A percentile compares a stretch with the other conserved stretches of the same genome.
These are phyloP conservation scores for Oscheius sp. DNA, from an alignment of 2,888 invertebrate genomes.

Conservation along the genomic window DNA sequence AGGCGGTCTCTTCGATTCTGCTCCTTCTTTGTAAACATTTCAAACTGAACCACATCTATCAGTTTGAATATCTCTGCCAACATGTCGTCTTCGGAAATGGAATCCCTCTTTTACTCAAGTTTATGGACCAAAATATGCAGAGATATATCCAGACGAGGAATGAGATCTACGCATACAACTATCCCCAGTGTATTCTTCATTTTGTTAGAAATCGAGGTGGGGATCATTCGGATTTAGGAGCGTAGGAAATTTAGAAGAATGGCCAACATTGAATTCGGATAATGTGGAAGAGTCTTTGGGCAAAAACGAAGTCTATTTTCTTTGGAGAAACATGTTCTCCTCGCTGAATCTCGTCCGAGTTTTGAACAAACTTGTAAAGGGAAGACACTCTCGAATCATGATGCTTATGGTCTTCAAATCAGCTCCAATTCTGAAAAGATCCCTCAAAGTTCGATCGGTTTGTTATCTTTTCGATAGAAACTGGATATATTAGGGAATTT, in stretches of 20 bases:
- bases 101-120: constrained; percentile 95
- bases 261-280: constrained; percentile 65
- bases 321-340: constrained; percentile 97
- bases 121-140: constrained; percentile 80
- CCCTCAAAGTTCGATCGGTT: constrained; percentile 80
- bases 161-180: constrained; percentile 71
- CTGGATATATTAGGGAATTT: constrained; percentile 74
- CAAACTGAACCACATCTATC: constrained; percentile 95
- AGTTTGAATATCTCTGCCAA: constrained; percentile 98
- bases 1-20: constrained; percentile 89
- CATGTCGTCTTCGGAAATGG: constrained; percentile 95
- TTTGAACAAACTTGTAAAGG: constrained; percentile 96
- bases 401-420: constrained; percentile 99
- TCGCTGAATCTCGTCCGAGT: constrained; percentile 95
- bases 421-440: constrained; percentile 94
- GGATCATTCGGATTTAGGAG: background rate
- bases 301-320: constrained; percentile 75
- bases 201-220: constrained; percentile 63
- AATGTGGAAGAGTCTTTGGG: constrained; percentile 55
- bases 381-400: constrained; percentile 91
- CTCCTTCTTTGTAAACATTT: constrained; percentile 93
- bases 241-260: constrained; percentile 58
- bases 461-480: constrained; percentile 9
- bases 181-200: constrained; percentile 62
- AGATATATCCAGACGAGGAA: constrained; percentile 85